A percentile compares a stretch with the other conserved stretches of the same genome.
These are phyloP conservation scores for Drosophila sturtevanti DNA, from an alignment of 1,140 invertebrate species.

Conservation along the genomic window DNA sequence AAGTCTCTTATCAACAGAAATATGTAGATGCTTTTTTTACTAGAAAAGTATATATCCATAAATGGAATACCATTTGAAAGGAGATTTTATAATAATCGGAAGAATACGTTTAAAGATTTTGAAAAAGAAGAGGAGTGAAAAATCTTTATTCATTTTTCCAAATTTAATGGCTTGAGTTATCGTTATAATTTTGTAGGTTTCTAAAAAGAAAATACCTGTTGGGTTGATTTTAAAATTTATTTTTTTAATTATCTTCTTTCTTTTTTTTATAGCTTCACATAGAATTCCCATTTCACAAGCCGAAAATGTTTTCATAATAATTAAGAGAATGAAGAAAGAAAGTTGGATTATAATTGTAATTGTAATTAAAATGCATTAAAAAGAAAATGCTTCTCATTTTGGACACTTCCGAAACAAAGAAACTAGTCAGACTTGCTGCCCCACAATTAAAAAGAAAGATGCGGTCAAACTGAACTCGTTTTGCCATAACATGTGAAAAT, in stretches of 20 bases:
- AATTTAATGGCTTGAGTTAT: no score
- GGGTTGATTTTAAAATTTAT: not conserved
- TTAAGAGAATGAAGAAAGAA: slow-evolving; percentile 57
- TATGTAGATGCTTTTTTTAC: no score
- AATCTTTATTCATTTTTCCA: no score
- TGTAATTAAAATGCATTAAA: slow-evolving; percentile 55
- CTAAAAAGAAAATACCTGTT: not conserved
- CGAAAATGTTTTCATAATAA: slow-evolving; percentile 23
- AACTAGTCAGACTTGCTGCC: slow-evolving; percentile 63
- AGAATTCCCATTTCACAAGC: slow-evolving; percentile 13
- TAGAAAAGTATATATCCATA: no score
- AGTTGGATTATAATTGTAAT: slow-evolving; percentile 47
- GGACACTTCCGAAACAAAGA: slow-evolving; percentile 67
- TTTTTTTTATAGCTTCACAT: not conserved
- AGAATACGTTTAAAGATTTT: no score
- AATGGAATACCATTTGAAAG: no score
- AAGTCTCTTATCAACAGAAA: no score
- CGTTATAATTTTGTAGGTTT: not conserved
- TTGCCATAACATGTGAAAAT: slow-evolving; percentile 31
- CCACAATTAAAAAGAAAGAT: slow-evolving; percentile 58
- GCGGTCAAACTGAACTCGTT: slow-evolving; percentile 73
- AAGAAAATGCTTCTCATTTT: slow-evolving; percentile 20
- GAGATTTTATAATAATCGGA: no score
- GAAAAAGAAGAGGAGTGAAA: no score
- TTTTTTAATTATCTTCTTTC: not conserved